Percentiles rank a stretch among this genome's conserved stretches.
Evolutionary conservation across 2,797 vertebrate species (phyloP).

Genomic region (Sitta carolinensis): DNA sequence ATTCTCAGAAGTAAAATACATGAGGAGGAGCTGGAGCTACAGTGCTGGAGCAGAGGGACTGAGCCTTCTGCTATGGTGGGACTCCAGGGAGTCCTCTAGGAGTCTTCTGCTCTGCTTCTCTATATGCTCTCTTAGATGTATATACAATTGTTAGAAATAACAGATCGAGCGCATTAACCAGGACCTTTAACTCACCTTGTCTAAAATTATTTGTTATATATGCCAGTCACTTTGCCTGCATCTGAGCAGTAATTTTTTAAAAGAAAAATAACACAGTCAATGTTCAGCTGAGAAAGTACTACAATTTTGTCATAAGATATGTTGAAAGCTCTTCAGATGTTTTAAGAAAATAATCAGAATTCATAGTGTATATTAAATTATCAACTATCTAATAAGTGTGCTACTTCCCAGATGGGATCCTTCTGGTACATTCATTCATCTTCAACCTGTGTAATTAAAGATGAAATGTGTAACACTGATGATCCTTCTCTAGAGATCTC

Average conservation of each 20-base stretch:
- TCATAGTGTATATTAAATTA: conserved; percentile 70
- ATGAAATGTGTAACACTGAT: conserved; percentile 74
- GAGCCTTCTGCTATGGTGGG: not conserved
- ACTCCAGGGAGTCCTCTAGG: not conserved
- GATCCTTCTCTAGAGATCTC: conserved; percentile 74
- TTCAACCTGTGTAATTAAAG: conserved; percentile 77
- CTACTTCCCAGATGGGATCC: conserved; percentile 72
- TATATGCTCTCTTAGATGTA: not conserved
- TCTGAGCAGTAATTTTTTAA: not conserved
- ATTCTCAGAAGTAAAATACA: not conserved
- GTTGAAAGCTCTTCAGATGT: conserved; percentile 41
- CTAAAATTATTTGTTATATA: conserved; percentile 35
- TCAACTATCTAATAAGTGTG: conserved; percentile 72
- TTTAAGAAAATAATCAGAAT: conserved; percentile 63
- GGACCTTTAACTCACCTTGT: conserved; percentile 30
- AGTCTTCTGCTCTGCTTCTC: not conserved
- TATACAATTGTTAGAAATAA: conserved; percentile 9
- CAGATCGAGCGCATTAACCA: conserved; percentile 17
- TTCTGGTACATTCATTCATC: conserved; percentile 73
- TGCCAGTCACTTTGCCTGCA: conserved; percentile 9
- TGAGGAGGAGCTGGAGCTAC: not conserved
- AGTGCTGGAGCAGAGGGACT: not conserved
- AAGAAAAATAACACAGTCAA: not conserved
- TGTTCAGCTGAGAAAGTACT: not conserved
- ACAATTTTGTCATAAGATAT: conserved; percentile 5